A percentile compares a stretch with the other conserved stretches of the same genome.
These are phyloP conservation scores for Argya squamiceps DNA, from an alignment of 2,797 vertebrate species.

Conservation along the genomic window DNA sequence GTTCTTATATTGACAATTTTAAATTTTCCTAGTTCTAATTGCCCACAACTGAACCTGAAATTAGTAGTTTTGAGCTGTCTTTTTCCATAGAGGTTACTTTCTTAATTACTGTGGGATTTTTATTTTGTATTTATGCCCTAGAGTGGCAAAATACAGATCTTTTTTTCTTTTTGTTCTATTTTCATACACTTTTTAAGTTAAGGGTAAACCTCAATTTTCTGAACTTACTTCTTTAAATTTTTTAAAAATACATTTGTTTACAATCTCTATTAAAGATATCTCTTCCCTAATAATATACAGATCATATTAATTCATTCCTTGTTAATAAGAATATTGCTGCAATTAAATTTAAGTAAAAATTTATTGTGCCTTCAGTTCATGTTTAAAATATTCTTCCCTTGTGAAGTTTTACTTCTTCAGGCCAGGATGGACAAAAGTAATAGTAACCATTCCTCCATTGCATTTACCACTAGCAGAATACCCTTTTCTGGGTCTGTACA, in stretches of 20 bases:
- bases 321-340: background rate
- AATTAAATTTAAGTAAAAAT: background rate
- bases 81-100: background rate
- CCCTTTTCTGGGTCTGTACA: background rate
- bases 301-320: background rate
- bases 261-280: background rate
- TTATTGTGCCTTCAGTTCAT: background rate
- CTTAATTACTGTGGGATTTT: background rate
- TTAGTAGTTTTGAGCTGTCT: background rate
- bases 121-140: background rate
- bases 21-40: background rate
- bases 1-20: background rate
- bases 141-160: accelerated
- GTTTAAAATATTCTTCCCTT: background rate
- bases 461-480: background rate
- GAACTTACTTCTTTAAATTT: background rate
- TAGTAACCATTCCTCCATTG: background rate
- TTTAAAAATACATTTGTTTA: background rate
- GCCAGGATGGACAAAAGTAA: background rate
- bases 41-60: background rate
- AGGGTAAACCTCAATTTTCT: background rate
- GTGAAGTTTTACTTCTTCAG: background rate
- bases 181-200: background rate
- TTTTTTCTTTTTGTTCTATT: background rate
- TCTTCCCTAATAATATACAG: background rate